A percentile compares a stretch with the other conserved stretches of the same genome.
These are phyloP conservation scores for Ibidorhyncha struthersii DNA, from an alignment of 2,113 vertebrate genomes.

Conservation along the genomic window DNA sequence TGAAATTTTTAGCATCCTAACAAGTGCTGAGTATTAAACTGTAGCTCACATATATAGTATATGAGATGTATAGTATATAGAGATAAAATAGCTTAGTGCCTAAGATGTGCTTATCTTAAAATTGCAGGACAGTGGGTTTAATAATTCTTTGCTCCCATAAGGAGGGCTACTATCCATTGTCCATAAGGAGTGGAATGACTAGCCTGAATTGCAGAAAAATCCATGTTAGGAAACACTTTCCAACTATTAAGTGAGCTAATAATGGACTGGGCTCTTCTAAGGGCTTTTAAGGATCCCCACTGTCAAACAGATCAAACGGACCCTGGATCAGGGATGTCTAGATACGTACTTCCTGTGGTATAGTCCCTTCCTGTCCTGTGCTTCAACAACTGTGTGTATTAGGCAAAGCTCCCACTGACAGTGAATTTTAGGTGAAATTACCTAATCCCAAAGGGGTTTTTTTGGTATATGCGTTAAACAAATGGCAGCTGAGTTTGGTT, in stretches of 20 bases:
- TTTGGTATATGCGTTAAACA: not conserved
- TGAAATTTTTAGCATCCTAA: not conserved
- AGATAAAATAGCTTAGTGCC: not conserved
- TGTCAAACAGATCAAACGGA: not conserved
- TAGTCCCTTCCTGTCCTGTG: not conserved
- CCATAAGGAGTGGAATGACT: not conserved
- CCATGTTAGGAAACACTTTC: not conserved
- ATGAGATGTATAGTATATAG: not conserved
- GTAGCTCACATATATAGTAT: not conserved
- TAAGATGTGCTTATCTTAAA: not conserved
- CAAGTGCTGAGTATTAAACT: not conserved
- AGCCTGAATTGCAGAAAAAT: not conserved
- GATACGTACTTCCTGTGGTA: not conserved
- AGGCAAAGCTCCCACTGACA: not conserved
- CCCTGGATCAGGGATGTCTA: not conserved
- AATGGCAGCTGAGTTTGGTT: not conserved
- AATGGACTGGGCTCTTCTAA: not conserved
- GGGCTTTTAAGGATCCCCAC: not conserved
- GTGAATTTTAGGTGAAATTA: not conserved
- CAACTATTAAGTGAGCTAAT: not conserved
- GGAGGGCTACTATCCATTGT: not conserved
- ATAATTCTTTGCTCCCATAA: not conserved
- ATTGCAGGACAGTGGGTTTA: not conserved
- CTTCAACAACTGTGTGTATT: not conserved
- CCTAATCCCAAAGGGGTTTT: not conserved